A percentile compares a stretch with the other conserved stretches of the same genome.
These are phyloP conservation scores for Tokudaia muenninki DNA, from an alignment of 2,797 vertebrate genomes.

Conservation along the genomic window DNA sequence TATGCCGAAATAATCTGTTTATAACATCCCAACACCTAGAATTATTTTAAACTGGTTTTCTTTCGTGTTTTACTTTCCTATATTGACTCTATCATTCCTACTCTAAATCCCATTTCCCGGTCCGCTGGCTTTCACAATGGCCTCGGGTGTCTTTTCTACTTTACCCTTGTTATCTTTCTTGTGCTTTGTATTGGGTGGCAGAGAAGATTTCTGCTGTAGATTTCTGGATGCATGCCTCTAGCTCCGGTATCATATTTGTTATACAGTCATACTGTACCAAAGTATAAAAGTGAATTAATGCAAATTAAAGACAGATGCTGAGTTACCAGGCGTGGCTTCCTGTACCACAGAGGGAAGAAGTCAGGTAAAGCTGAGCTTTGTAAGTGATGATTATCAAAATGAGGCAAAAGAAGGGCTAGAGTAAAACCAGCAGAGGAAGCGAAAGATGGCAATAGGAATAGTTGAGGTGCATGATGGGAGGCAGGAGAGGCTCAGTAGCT, in stretches of 20 bases:
- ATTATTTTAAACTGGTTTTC: neutral
- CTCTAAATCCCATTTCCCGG: conserved; percentile 25
- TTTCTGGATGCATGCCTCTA: neutral
- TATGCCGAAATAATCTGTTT: conserved; percentile 42
- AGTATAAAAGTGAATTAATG: conserved; percentile 42
- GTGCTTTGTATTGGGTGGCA: conserved; percentile 8
- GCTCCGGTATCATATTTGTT: neutral
- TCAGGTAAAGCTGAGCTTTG: conserved; percentile 18
- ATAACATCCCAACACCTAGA: neutral
- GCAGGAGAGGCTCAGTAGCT: neutral
- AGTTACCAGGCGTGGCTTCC: neutral
- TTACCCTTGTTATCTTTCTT: neutral
- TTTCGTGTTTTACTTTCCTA: conserved; percentile 39
- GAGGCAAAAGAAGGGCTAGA: neutral
- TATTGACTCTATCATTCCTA: conserved; percentile 9
- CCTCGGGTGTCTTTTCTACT: conserved; percentile 16
- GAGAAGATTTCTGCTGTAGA: neutral
- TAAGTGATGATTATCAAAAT: conserved; percentile 40
- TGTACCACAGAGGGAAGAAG: neutral
- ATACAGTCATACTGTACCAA: neutral
- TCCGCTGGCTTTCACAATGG: conserved; percentile 6
- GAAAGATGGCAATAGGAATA: neutral
- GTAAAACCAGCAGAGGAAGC: neutral
- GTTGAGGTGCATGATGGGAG: neutral
- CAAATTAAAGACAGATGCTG: conserved; percentile 4